Base-by-base conservation (phyloP, 2,113 vertebrate species). In the Pterocles burchelli region DNA sequence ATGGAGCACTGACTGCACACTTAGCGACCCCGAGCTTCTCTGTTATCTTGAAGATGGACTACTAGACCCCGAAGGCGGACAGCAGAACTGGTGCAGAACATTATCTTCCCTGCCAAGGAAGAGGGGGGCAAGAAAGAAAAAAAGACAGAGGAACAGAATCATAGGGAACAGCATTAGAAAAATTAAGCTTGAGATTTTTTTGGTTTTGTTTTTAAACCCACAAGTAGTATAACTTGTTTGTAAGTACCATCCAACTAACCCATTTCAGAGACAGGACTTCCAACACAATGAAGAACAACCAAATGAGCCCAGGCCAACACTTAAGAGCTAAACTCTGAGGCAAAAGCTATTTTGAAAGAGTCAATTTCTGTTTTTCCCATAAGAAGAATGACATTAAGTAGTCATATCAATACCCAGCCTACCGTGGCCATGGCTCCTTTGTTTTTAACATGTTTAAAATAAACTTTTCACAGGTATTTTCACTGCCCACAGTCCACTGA, bases 31-130 rank as follows among this genome's bases (percentile, higher is more conserved):
- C 95, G 62, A 91, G 83, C 95, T 92, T 67, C 94, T 83, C 90
- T 96, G 96, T 97, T 76, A 97, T 97, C 97, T 97, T 68, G 97
- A 97, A 87, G 97, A 97, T 31, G 97, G 97, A 93, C 96, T 97
- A 94, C 97, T 97, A 95, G 96, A 97, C 78, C 96, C 97, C 91
- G 97, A 97, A 83, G 97, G 93, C 17, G 96, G 95, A 86, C 96
- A 97, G 96, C 97, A 97, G 96, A 97, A 97, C 96, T 96, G 97
- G 93, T 97, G 95, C 87, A 97, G 95, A 93, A 96, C 93, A 97
- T 72, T 97, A 92, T 97, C 97, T 87, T 97, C 97, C 94, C 97
- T 97, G 97, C 95, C 94, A 65, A 94, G 96, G 94, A 95, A 83
- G 81, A 54, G n/a, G 57, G 51, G 83, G 74, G 95, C 67, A 84